Percentiles rank a stretch among this genome's conserved stretches.
Evolutionary conservation across 2,113 vertebrate genomes (phyloP).

Genomic region (Charina bottae): DNA sequence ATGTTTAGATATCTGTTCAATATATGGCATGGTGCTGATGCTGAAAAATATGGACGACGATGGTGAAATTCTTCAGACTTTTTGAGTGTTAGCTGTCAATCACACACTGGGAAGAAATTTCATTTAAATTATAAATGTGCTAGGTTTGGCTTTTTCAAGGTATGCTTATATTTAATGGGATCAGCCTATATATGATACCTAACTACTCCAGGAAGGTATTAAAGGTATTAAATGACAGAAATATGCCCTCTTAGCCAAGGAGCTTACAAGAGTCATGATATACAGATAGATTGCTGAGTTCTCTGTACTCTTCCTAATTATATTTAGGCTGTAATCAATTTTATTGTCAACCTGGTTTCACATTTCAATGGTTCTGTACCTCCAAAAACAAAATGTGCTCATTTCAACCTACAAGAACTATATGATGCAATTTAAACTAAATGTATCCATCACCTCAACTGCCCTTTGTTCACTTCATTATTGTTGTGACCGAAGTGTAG

Average conservation of each 20-base stretch:
- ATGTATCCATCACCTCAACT: not conserved
- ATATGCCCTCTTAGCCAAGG: accelerated
- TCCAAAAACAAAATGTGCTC: not conserved
- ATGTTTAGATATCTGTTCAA: not conserved
- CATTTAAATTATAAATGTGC: not conserved
- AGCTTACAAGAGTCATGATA: not conserved
- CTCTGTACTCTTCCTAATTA: not conserved
- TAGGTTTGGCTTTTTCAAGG: constrained; percentile 35
- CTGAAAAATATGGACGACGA: not conserved
- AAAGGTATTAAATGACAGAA: not conserved
- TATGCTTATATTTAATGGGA: constrained; percentile 22
- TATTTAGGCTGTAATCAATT: not conserved
- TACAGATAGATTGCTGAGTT: not conserved
- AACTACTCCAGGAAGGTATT: not conserved
- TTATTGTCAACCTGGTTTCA: not conserved
- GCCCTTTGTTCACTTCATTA: not conserved
- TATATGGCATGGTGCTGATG: not conserved
- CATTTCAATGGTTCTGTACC: not conserved
- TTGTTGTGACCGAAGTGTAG: not conserved
- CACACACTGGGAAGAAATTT: not conserved
- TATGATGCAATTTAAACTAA: not conserved
- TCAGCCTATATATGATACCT: not conserved
- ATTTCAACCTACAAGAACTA: not conserved
- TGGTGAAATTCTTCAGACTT: constrained; percentile 20
- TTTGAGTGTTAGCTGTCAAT: constrained; percentile 7